Base-by-base conservation (phyloP, 1,140 invertebrate species). In the Trissolcus basalis region DNA sequence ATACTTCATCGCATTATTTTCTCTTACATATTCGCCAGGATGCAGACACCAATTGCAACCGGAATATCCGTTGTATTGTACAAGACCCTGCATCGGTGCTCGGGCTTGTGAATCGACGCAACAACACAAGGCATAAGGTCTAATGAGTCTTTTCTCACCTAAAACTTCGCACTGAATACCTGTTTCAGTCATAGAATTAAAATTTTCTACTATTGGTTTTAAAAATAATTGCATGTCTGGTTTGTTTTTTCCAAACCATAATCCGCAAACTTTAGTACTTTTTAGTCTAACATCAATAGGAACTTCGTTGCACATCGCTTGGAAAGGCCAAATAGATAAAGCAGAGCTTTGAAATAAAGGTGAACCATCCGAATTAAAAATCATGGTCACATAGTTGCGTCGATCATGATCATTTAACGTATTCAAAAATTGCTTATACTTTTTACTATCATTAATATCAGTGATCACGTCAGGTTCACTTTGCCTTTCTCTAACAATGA, bases 21-120 rank as follows among this genome's bases (percentile, higher is more conserved):
- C 7, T 36, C 27, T 27, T 3, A 45, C 0, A 10, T 68, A 77
- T 27, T 50, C 14, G 32, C 67, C 73, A 5, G 65, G 73, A 54
- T 77, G 67, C 14, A 70, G 16, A 32, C 73, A 70, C 64, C 58
- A 68, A 12, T 16, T 63, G 27, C 71, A 75, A 8, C 71, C 71
- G 8, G 12, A 69, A 36, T 77, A 65, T 5, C 55, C 73, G 33
- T 71, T 70, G 11, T 41, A 71, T 43, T 61, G 50, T 2, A 43
- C 15, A 10, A 61, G 36, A 35, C 63, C 72, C 16, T 75, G 63
- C 56, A 75, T 61, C 0, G 49, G 43, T 9, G 73, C 33, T 43
- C 71, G 49, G 33, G 71, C 63, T 61, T 61, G 33, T 0, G 65
- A 69, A 61, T 70, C 55, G 4, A 58, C 64, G 19, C 54, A 54